phyloP scores from a whole-genome alignment of 2,888 invertebrate genomes.

The Tetheella fluctuosa region DNA sequence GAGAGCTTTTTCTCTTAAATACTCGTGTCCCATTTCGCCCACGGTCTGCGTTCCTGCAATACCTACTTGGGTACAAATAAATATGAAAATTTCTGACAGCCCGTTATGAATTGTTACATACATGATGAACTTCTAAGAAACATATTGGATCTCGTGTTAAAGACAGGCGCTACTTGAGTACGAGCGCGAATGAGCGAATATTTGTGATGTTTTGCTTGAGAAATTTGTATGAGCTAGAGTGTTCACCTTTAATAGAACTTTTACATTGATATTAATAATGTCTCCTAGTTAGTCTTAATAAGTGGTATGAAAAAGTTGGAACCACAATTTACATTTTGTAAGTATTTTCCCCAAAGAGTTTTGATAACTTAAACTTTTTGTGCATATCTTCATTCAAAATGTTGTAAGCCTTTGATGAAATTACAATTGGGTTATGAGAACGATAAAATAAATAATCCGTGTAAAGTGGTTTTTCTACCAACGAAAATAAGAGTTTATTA shows the following conservation, averaged over 20 bases:
- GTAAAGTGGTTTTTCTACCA: no score
- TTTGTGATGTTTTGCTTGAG: not conserved
- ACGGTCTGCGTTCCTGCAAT: not conserved
- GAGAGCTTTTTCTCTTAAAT: not conserved
- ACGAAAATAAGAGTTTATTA: no score
- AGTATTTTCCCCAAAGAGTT: no score
- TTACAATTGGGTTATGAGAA: no score
- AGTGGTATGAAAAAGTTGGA: no score
- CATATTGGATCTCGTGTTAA: slow-evolving; percentile 14
- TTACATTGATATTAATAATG: no score
- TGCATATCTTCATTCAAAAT: no score
- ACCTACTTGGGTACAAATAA: not conserved
- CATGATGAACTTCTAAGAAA: slow-evolving; percentile 21
- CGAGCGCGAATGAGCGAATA: not conserved
- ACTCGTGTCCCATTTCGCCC: not conserved
- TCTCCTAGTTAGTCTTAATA: no score
- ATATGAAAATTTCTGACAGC: slow-evolving; percentile 28
- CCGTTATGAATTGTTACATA: slow-evolving; percentile 28
- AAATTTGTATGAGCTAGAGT: not conserved
- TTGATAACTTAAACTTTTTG: no score
- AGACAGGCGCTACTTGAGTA: not conserved
- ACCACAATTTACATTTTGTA: no score
- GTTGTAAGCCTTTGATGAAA: no score
- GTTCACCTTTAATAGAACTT: not conserved
- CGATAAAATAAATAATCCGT: no score